Percentiles rank a stretch among this genome's conserved stretches.
Conservation (phyloP, 2,113 vertebrate species). For the Pelodiscus sinensis region DNA sequence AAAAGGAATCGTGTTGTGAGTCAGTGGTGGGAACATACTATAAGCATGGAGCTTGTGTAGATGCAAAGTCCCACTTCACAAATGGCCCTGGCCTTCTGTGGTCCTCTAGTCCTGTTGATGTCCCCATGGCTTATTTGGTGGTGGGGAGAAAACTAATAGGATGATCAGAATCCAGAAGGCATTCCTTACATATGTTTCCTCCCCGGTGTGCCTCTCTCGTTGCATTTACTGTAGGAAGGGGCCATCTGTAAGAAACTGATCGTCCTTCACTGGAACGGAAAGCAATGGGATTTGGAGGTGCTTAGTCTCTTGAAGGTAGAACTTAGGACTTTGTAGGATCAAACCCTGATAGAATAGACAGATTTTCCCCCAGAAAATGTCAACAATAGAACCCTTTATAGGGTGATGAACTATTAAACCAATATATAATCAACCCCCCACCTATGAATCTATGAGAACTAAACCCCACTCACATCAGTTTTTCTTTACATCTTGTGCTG, state of each 20-base stretch:
- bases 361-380: neutral
- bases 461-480: neutral
- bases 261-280: neutral
- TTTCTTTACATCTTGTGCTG: neutral
- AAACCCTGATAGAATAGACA: fast-evolving
- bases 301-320: neutral
- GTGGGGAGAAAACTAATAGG: neutral
- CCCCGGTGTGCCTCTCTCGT: neutral
- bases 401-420: neutral
- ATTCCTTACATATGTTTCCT: neutral
- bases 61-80: neutral
- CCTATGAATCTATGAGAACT: neutral
- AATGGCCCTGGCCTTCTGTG: neutral
- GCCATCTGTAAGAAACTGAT: neutral
- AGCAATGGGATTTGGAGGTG: neutral
- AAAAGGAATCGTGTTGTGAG: neutral
- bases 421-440: neutral
- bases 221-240: neutral
- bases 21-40: neutral
- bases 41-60: neutral
- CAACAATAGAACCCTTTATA: neutral
- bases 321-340: neutral
- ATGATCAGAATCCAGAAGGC: neutral
- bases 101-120: neutral
- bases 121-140: neutral